Base-by-base conservation (phyloP, 2,797 vertebrate genomes). In the Poeciliopsis paucimaculata region DNA sequence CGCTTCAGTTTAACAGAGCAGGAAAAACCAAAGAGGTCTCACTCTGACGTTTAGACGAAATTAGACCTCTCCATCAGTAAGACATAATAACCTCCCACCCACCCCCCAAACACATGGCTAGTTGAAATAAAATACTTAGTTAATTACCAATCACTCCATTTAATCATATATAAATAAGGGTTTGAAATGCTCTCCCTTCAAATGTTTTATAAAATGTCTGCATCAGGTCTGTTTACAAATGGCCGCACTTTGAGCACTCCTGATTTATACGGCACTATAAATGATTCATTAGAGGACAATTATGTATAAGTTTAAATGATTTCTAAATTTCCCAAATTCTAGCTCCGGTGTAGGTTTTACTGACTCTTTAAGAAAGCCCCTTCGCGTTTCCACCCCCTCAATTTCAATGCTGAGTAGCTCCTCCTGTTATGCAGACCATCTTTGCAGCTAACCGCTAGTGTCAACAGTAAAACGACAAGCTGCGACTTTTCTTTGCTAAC, bases 381-480 rank as follows among this genome's bases (percentile, higher is more conserved):
- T n/a, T 10, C 53, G n/a, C 53, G 23, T 23, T n/a, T 2, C 20
- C 3, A n/a, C 1, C n/a, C 3, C 7, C 18, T 15, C 51, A 2
- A 1, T 36, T 0, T 76, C 28, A 0, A 36, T 2, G 41, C 55
- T 0, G 71, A 83, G 80, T 15, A 4, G 41, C 1, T 2, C 39
- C 1, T 78, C 64, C 0, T 13, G 0, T 26, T 8, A 0, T 0
- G 1, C 9, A 78, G 55, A 86, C 84, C 87, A 93, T 91, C 90
- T 94, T 73, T 10, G 80, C 5, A 10, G 15, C 0, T 53, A 75
- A 79, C 86, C 1, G 68, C 80, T 20, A 13, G 23, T 51, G 20
- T 26, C 51, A 57, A 60, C 80, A 31, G 81, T 86, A 84, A 79
- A 82, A 36, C 60, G 43, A 76, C 78, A 73, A 81, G n/a, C 73